phyloP scores from a whole-genome alignment of 2,113 vertebrate genomes.

The Pleuronectes platessa region DNA sequence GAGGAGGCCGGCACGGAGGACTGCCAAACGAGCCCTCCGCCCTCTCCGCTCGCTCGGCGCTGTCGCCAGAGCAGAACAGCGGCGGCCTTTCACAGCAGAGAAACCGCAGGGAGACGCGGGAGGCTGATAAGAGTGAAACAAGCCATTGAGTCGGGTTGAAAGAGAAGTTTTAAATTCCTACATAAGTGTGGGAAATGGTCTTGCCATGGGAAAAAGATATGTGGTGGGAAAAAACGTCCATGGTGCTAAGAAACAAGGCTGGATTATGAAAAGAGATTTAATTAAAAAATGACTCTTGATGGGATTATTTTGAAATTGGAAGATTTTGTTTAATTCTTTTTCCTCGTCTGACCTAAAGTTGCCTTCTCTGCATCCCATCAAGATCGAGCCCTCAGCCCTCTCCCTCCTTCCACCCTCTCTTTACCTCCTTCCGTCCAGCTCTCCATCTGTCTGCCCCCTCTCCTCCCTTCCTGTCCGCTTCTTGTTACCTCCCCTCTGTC shows the following conservation, averaged over 20 bases:
- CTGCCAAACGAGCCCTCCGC: conserved; percentile 25
- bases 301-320: conserved; percentile 59
- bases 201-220: conserved; percentile 63
- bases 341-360: conserved; percentile 50
- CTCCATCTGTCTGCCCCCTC: conserved; percentile 17
- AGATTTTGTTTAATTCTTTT: conserved; percentile 39
- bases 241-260: conserved; percentile 45
- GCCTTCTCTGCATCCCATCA: conserved; percentile 31
- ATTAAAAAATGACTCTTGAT: conserved; percentile 66
- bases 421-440: conserved; percentile 10
- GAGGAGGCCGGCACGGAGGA: conserved; percentile 32
- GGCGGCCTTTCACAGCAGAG: conserved; percentile 65
- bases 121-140: conserved; percentile 72
- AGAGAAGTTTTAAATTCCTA: conserved; percentile 58
- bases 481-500: conserved; percentile 21
- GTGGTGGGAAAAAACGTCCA: conserved; percentile 57
- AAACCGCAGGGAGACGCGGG: conserved; percentile 59
- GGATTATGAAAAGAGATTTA: conserved; percentile 52
- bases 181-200: conserved; percentile 74
- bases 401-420: conserved; percentile 10
- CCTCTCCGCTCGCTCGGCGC: not conserved
- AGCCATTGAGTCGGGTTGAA: conserved; percentile 62
- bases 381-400: conserved; percentile 26
- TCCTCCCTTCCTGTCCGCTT: conserved; percentile 11
- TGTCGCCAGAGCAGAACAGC: conserved; percentile 64